A percentile compares a stretch with the other conserved stretches of the same genome.
phyloP scores from a whole-genome alignment of 2,888 invertebrate species.

The Rotaria macrura region DNA sequence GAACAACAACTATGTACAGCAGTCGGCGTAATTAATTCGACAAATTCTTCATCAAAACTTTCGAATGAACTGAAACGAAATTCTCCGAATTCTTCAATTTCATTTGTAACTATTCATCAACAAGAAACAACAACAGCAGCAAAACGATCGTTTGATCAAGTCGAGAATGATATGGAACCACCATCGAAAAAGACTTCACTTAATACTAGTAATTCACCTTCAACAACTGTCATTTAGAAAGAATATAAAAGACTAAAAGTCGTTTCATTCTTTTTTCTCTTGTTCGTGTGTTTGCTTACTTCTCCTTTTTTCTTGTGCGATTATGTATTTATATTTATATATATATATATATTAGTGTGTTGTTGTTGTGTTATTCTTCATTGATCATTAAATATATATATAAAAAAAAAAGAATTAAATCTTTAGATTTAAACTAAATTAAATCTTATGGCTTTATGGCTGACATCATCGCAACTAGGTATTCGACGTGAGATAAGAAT shows the following conservation, averaged over 20 bases:
- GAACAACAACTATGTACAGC: conserved; percentile 1
- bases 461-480: background rate
- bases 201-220: background rate
- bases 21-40: background rate
- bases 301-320: background rate
- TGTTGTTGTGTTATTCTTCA: background rate
- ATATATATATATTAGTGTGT: conserved; percentile 1
- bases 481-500: background rate
- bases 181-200: background rate
- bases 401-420: background rate
- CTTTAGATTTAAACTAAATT: background rate
- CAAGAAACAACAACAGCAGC: background rate
- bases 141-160: background rate
- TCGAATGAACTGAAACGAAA: background rate
- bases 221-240: background rate
- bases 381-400: background rate
- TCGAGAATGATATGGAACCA: background rate
- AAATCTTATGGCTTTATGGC: background rate
- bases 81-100: background rate
- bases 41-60: background rate
- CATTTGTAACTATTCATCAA: background rate
- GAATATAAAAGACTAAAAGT: background rate
- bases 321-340: background rate
- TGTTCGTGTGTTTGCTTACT: background rate
- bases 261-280: background rate